These are phyloP conservation scores for Actinopyga echinites DNA, from an alignment of 53 echinoderm and acorn worm species.

Conservation along the genomic window DNA sequence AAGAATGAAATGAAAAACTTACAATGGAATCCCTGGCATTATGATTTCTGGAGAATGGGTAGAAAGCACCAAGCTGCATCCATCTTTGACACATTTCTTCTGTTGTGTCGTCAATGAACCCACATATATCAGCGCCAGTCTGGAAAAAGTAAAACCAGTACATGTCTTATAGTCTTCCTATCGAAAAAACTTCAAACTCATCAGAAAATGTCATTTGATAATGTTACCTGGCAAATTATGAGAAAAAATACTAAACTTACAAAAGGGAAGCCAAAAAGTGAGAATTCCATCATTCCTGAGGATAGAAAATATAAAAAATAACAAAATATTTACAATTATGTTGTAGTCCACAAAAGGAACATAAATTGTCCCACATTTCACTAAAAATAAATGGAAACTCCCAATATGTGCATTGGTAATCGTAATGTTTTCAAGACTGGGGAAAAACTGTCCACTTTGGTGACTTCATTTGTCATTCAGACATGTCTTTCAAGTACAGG, in stretches of 20 bases:
- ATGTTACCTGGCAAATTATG: no score
- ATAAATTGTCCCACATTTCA: not conserved
- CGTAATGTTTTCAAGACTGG: no score
- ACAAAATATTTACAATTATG: not conserved
- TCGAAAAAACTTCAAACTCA: no score
- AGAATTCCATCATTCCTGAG: conserved; percentile 76
- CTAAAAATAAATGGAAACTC: not conserved
- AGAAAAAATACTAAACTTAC: conserved; percentile 53
- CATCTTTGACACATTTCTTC: conserved; percentile 86
- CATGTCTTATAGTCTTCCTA: not conserved
- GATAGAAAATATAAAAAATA: not conserved
- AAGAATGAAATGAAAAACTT: not conserved
- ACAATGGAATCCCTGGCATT: conserved; percentile 58
- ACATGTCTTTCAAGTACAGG: no score
- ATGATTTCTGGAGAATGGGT: conserved; percentile 88
- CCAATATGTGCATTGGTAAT: no score
- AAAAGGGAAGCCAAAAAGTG: conserved; percentile 70
- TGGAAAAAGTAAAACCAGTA: not conserved
- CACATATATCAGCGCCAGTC: conserved; percentile 90
- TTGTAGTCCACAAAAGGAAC: no score
- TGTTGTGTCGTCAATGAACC: conserved; percentile 72
- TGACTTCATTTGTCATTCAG: no score
- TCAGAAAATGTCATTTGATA: no score
- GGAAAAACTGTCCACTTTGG: no score
- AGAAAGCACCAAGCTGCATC: conserved; percentile 91